These are phyloP conservation scores for Oryzias javanicus DNA, from an alignment of 2,113 vertebrate species.

Conservation along the genomic window DNA sequence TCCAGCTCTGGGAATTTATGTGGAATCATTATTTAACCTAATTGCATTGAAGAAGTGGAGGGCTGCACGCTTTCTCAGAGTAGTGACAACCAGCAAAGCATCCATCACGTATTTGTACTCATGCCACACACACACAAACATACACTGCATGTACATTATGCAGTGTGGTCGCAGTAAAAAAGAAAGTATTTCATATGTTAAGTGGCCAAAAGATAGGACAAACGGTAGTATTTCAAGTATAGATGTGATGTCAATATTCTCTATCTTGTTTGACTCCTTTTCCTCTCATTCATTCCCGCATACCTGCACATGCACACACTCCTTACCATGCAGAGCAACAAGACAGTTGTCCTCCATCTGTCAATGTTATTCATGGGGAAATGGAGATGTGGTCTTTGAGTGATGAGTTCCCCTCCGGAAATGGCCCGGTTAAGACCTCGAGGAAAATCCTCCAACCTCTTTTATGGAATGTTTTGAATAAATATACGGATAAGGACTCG, in stretches of 20 bases:
- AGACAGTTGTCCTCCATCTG: slow-evolving; percentile 67
- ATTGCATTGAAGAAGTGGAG: slow-evolving; percentile 65
- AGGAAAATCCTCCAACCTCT: slow-evolving; percentile 23
- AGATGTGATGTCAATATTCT: slow-evolving; percentile 13
- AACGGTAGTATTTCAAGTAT: neutral
- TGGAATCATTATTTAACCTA: slow-evolving; percentile 71
- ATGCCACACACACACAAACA: slow-evolving; percentile 9
- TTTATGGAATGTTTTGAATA: slow-evolving; percentile 29
- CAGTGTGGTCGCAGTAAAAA: slow-evolving; percentile 10
- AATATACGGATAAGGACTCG: slow-evolving; percentile 32
- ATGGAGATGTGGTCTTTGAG: slow-evolving; percentile 58
- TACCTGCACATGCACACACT: slow-evolving; percentile 19
- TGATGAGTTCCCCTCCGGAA: slow-evolving; percentile 62
- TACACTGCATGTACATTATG: slow-evolving; percentile 22
- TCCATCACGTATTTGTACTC: slow-evolving; percentile 47
- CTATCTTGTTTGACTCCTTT: slow-evolving; percentile 18
- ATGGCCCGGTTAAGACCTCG: slow-evolving; percentile 45
- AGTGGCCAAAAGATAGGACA: neutral
- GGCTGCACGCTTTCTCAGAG: slow-evolving; percentile 47
- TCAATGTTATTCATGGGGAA: slow-evolving; percentile 73
- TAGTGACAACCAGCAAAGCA: slow-evolving; percentile 33
- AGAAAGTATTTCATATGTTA: slow-evolving; percentile 3
- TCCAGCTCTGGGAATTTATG: slow-evolving; percentile 59
- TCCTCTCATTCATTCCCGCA: slow-evolving; percentile 20
- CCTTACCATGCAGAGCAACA: slow-evolving; percentile 57